phyloP scores from a whole-genome alignment of 2,888 invertebrate genomes.

The Escarpia spicata region DNA sequence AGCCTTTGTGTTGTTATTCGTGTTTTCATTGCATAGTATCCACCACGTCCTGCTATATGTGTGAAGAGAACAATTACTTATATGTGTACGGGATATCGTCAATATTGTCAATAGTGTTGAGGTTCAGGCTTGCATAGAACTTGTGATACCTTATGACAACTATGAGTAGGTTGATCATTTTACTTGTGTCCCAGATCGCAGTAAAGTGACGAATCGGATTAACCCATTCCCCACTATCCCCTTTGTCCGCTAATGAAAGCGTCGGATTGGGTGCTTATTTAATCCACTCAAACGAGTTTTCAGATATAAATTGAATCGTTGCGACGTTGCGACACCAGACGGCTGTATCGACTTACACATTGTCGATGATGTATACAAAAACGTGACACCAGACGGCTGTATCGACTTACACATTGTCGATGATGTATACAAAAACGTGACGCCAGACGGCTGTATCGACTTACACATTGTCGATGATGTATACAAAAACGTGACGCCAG shows the following conservation, averaged over 20 bases:
- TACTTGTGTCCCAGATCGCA: neutral
- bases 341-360: no score
- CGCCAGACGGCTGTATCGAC: no score
- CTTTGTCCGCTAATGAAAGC: neutral
- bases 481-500: no score
- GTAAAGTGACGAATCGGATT: neutral
- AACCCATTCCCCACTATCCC: neutral
- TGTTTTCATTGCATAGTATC: neutral
- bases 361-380: no score
- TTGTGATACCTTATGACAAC: neutral
- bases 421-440: no score
- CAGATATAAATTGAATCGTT: neutral
- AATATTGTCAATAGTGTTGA: neutral
- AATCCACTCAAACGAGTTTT: neutral
- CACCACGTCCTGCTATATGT: neutral
- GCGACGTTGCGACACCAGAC: no score
- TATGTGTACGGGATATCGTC: neutral
- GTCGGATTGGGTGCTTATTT: neutral
- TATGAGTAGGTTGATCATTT: neutral
- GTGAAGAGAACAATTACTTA: neutral
- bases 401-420: no score
- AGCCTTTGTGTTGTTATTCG: neutral
- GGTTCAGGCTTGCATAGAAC: neutral
- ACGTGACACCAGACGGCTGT: no score
- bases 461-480: no score